phyloP scores from a whole-genome alignment of 1,140 invertebrate genomes.

The Sycobia sp. region DNA sequence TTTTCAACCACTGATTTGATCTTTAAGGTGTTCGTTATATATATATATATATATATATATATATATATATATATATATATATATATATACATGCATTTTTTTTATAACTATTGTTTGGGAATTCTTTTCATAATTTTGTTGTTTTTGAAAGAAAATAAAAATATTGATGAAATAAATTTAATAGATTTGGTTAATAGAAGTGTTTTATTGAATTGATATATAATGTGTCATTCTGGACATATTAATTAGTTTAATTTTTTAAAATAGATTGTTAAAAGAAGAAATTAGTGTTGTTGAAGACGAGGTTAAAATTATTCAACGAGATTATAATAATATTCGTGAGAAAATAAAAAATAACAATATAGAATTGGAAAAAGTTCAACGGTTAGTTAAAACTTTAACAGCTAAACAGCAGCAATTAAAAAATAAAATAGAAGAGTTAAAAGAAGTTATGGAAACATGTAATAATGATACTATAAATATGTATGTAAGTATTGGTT shows the following conservation, averaged over 20 bases:
- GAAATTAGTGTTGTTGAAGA: constrained; percentile 41
- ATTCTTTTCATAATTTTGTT: too few relatives aligned
- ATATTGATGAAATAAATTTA: not conserved
- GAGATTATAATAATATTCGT: constrained; percentile 30
- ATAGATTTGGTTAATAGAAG: not conserved
- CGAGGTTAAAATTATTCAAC: constrained; percentile 17
- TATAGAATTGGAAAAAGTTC: constrained; percentile 39
- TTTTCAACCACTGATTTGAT: too few relatives aligned
- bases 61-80: too few relatives aligned
- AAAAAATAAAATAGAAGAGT: constrained; percentile 49
- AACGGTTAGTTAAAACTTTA: constrained; percentile 37
- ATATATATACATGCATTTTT: too few relatives aligned
- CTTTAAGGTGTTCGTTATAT: too few relatives aligned
- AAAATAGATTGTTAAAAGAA: constrained; percentile 41
- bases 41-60: too few relatives aligned
- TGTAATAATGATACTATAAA: constrained; percentile 38
- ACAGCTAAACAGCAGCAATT: constrained; percentile 35
- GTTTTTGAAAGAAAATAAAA: too few relatives aligned
- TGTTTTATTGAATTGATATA: constrained; percentile 10
- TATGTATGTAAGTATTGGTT: constrained; percentile 60
- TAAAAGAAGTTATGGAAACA: constrained; percentile 54
- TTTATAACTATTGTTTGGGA: too few relatives aligned
- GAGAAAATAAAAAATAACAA: constrained; percentile 41
- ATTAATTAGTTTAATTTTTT: constrained; percentile 12
- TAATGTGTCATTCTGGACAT: not conserved